Evolutionary conservation across 2,888 invertebrate genomes (phyloP).

Genomic region (Clivina fossor): DNA sequence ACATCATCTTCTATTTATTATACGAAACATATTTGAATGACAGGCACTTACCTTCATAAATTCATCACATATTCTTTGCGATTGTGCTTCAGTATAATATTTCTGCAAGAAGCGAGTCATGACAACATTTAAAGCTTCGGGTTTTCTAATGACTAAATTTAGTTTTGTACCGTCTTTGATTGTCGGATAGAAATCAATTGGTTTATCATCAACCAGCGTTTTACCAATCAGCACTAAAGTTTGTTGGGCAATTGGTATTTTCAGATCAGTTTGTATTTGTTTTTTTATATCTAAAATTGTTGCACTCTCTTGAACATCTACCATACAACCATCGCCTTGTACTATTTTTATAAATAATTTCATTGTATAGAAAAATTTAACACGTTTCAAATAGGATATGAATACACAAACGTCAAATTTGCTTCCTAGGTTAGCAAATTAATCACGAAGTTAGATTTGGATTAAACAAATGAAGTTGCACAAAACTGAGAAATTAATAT

Average conservation of each 20-base stretch:
- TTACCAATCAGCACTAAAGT: slow-evolving; percentile 72
- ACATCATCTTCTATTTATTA: neutral
- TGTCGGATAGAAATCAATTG: slow-evolving; percentile 67
- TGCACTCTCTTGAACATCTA: slow-evolving; percentile 64
- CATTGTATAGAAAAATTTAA: slow-evolving; percentile 55
- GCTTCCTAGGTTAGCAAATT: too few species aligned
- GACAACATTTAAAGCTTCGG: slow-evolving; percentile 62
- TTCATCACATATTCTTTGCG: slow-evolving; percentile 61
- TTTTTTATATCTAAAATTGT: slow-evolving; percentile 70
- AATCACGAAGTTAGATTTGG: too few species aligned
- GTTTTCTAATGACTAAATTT: slow-evolving; percentile 70
- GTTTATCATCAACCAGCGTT: slow-evolving; percentile 70
- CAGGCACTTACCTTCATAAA: slow-evolving; percentile 56
- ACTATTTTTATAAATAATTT: slow-evolving; percentile 73
- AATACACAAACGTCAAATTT: too few species aligned
- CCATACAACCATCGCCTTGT: slow-evolving; percentile 68
- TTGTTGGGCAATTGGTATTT: slow-evolving; percentile 69
- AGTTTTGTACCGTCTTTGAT: slow-evolving; percentile 76
- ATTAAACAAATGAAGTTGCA: too few species aligned
- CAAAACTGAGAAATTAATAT: too few species aligned
- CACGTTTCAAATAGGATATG: too few species aligned
- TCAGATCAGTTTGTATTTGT: slow-evolving; percentile 63
- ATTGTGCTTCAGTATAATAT: slow-evolving; percentile 65
- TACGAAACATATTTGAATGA: neutral
- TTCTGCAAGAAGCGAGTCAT: slow-evolving; percentile 62